Conservation (phyloP, 2,888 invertebrate species). For the Lepidocyrtoides sp. region DNA sequence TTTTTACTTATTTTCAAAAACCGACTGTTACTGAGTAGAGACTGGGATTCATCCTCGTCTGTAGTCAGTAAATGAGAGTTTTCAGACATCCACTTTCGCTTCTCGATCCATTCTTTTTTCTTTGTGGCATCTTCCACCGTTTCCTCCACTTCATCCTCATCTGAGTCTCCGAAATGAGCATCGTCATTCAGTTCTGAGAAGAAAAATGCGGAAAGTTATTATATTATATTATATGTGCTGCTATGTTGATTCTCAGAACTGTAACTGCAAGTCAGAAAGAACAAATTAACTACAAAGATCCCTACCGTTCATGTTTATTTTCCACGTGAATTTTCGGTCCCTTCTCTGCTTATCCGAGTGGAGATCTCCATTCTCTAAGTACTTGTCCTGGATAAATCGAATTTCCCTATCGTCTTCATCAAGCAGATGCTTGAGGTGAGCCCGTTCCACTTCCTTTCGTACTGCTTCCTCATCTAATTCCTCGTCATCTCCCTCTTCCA, state of each 20-base stretch:
- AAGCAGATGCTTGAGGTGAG: conserved; percentile 94
- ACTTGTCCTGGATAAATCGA: conserved; percentile 93
- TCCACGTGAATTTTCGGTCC: conserved; percentile 53
- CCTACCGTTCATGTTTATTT: conserved; percentile 3
- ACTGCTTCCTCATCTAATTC: conserved; percentile 93
- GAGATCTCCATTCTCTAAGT: conserved; percentile 96
- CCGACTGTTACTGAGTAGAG: conserved; percentile 86
- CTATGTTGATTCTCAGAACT: too few relatives aligned
- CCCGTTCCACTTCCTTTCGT: conserved; percentile 92
- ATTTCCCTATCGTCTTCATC: conserved; percentile 96
- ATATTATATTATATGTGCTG: too few relatives aligned
- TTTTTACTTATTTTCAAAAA: conserved; percentile 88
- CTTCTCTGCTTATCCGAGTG: conserved; percentile 53
- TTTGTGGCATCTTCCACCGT: conserved; percentile 92
- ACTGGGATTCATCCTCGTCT: conserved; percentile 81
- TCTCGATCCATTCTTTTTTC: conserved; percentile 93
- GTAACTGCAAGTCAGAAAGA: too few relatives aligned
- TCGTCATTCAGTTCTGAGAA: conserved; percentile 86
- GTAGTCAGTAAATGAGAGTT: conserved; percentile 84
- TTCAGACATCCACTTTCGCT: conserved; percentile 92
- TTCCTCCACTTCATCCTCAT: conserved; percentile 90
- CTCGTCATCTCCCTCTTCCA: conserved; percentile 95
- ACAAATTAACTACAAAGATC: not conserved
- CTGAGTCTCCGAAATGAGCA: conserved; percentile 83
- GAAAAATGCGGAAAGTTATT: too few relatives aligned